A percentile compares a stretch with the other conserved stretches of the same genome.
phyloP scores from a whole-genome alignment of 2,888 invertebrate genomes.

The Anagyrus pseudococci region DNA sequence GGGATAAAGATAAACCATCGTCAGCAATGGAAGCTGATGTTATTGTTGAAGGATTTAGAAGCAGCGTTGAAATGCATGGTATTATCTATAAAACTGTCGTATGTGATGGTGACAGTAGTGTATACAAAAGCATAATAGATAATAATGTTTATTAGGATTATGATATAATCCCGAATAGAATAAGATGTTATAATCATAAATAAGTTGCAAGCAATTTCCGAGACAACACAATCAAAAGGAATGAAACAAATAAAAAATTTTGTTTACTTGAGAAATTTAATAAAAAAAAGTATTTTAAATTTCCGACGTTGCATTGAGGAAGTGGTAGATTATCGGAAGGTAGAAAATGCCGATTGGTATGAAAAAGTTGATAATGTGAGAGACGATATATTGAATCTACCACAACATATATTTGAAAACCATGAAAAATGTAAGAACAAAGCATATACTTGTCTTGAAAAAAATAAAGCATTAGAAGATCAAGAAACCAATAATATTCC shows the following conservation, averaged over 20 bases:
- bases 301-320: not conserved
- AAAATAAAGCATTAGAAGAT: not conserved
- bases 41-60: constrained; percentile 41
- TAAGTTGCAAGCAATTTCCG: not conserved
- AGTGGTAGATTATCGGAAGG: not conserved
- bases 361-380: constrained; percentile 19
- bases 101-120: constrained; percentile 50
- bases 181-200: constrained; percentile 4
- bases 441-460: constrained; percentile 1
- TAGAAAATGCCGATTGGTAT: not conserved
- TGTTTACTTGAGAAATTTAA: constrained; percentile 37
- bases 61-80: constrained; percentile 35
- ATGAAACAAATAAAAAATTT: constrained; percentile 18
- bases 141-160: not conserved
- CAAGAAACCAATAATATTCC: constrained; percentile 25
- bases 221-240: not conserved
- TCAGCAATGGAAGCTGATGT: constrained; percentile 48
- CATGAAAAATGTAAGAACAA: constrained; percentile 31
- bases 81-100: constrained; percentile 37
- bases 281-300: not conserved
- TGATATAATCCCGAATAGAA: not conserved
- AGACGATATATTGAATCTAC: constrained; percentile 35
- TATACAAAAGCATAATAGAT: constrained; percentile 45
- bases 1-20: constrained; percentile 37
- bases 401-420: constrained; percentile 40